Base-by-base conservation (phyloP, 2,113 vertebrate species). In the Gulo gulo region DNA sequence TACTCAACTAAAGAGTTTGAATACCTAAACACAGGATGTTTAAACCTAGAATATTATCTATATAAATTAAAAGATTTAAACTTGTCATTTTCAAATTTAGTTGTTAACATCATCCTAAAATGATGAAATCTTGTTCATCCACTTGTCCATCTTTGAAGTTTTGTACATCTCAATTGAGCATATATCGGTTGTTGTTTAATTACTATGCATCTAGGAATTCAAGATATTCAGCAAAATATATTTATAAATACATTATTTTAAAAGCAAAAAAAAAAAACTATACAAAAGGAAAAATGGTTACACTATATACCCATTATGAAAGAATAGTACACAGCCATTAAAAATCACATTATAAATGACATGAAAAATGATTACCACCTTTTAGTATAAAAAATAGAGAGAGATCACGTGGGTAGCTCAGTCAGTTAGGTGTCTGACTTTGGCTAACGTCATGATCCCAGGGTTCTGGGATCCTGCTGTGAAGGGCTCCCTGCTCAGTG, bases 31-130 rank as follows among this genome's bases (percentile, higher is more conserved):
- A 20, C 26, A 91, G 61, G 88, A 13, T 71, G 20, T 39, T 76
- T 88, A 79, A 55, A 57, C 15, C 21, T 84, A 82, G 12, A 65
- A 74, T 39, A 85, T n/a, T 80, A 79, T n/a, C 21, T 93, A 36
- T 61, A 79, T 81, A 95, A 86, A 96, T 69, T 29, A 86, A 92
- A 79, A 83, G 36, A 0, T 67, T 90, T 29, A 61, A 84, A 87
- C 79, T 89, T 67, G 4, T 36, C 88, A 89, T 94, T 26, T 52
- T 88, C 31, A 92, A 15, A 71, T 86, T 69, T 86, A 82, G 18
- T 79, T 95, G 6, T 45, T 95, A 26, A 92, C 80, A 24, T 94
- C 20, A 95, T 59, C 47, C 74, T 89, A 61, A 71, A 92, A 86
- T 55, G 14, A 78, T 57, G 59, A 39, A 12, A 29, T 59, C 34